Evolutionary conservation across 2,113 vertebrate genomes (phyloP).

Genomic region (Pygoscelis antarcticus): DNA sequence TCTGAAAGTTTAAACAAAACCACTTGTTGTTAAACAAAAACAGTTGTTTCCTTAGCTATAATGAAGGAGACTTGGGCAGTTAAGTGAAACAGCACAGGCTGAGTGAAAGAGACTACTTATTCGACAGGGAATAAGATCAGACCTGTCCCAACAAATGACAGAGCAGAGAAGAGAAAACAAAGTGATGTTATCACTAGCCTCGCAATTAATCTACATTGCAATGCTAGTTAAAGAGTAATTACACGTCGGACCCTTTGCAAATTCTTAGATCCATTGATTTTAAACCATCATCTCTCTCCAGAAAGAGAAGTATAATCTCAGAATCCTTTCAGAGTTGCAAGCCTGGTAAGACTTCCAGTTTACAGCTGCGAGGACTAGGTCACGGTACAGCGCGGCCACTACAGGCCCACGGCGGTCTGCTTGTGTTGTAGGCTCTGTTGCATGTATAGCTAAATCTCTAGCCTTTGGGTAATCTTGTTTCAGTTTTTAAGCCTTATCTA

Average conservation of each 20-base stretch:
- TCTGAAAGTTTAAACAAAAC: neutral
- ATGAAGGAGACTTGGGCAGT: neutral
- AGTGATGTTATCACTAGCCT: too few relatives aligned
- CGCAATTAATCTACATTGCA: neutral
- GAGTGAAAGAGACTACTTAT: neutral
- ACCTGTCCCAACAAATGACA: neutral
- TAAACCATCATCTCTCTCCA: neutral
- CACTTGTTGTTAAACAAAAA: neutral
- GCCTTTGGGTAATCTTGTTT: neutral
- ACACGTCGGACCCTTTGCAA: neutral
- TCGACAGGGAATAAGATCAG: neutral
- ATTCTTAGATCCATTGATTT: neutral
- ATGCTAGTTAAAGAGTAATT: neutral
- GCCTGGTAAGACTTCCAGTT: neutral
- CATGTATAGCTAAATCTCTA: neutral
- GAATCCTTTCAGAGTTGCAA: neutral
- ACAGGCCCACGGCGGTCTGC: neutral
- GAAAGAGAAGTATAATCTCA: neutral
- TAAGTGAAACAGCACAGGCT: neutral
- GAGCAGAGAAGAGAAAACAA: neutral
- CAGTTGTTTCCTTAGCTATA: neutral
- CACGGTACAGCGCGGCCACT: neutral
- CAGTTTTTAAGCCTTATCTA: neutral
- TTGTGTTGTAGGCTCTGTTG: neutral
- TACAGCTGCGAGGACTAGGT: neutral